Evolutionary conservation across 2,113 vertebrate genomes (phyloP), one percentile per base, ranked within the genome.

Genomic region (Toxotes jaculatrix): DNA sequence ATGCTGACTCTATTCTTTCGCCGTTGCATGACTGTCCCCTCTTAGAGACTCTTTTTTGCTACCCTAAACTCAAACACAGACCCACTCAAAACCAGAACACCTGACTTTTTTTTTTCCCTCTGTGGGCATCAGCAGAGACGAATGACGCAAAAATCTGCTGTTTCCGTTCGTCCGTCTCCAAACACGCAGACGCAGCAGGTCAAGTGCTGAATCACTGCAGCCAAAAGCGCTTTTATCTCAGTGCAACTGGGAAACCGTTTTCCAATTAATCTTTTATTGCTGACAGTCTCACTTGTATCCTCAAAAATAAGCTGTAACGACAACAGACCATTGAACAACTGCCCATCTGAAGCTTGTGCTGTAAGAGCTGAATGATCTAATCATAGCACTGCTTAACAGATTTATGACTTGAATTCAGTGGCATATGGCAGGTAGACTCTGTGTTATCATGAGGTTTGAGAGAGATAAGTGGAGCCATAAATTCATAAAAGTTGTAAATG

Each of bases 401-500:
- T 93, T 93, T 92, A 93, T 77, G 67, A 68, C 71, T 40, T 16
- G 43, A 38, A 34, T 77, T 73, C 70, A 55, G 77, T 61, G 83
- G 90, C 94, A 94, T 88, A 92, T 90, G 92, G 80, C 89, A 87
- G 75, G 82, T 89, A 79, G 81, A 55, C 45, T 45, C 76, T 57
- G 17, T 63, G 84, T 80, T 93, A 91, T 91, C 73, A 13, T 10
- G 70, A 51, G 63, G 81, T 85, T 81, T 80, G 55, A 63, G 57
- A 36, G 32, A 80, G 86, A 88, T 89, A 89, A 82, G 10, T 21
- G 0, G 7, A 0, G 81, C 59, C 82, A 71, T 93, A 93, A 93
- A 89, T 64, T 72, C 79, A 83, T 92, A 78, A 88, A 74, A 63
- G 61, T 69, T 71, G 27, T 68, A 89, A 75, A 84, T 23, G 17